A percentile compares a stretch with the other conserved stretches of the same genome.
Conservation (phyloP, 2,113 vertebrate genomes). For the Sminthopsis crassicaudata region DNA sequence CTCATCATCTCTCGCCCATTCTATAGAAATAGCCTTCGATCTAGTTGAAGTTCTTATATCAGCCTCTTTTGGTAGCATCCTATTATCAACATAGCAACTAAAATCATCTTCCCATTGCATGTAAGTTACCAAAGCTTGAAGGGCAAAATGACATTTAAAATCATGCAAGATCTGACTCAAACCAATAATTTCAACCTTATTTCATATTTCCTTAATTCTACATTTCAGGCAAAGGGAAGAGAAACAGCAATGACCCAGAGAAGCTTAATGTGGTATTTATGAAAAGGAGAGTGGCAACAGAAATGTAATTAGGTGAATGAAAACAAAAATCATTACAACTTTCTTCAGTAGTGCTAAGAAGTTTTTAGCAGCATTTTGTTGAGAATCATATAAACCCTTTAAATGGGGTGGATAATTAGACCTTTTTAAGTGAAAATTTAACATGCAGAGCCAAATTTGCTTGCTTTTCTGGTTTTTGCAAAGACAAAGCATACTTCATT, state of each 20-base stretch:
- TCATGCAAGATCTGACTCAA: neutral
- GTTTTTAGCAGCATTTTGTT: neutral
- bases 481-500: neutral
- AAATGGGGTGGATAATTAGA: neutral
- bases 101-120: neutral
- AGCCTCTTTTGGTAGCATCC: neutral
- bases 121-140: neutral
- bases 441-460: accelerated
- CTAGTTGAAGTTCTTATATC: neutral
- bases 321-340: neutral
- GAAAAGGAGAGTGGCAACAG: accelerated
- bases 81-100: neutral
- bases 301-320: neutral
- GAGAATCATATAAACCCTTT: neutral
- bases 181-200: neutral
- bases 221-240: neutral
- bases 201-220: neutral
- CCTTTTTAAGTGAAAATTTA: accelerated
- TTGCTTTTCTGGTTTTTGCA: conserved; percentile 21
- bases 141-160: neutral
- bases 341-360: neutral
- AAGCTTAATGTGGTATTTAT: accelerated
- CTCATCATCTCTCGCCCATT: neutral
- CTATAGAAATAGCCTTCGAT: neutral
- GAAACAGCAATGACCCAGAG: accelerated